Conservation (phyloP, 2,888 invertebrate genomes). For the Gryllus longicercus region DNA sequence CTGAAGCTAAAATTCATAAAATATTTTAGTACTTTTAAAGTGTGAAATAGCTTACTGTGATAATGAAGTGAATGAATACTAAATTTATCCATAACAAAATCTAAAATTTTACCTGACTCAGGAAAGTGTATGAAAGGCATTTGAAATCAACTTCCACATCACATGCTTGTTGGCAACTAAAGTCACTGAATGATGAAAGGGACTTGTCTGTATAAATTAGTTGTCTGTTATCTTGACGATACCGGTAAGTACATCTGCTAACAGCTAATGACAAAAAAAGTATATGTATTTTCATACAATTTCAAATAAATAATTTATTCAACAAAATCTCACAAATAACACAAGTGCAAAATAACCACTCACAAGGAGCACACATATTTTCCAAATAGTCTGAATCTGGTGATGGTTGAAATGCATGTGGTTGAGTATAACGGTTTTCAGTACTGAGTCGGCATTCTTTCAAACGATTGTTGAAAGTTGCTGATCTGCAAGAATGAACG, state of each 20-base stretch:
- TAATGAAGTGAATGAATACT: too few species aligned
- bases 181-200: conserved; percentile 45
- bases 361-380: conserved; percentile 53
- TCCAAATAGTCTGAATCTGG: conserved; percentile 52
- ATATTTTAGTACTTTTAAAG: too few species aligned
- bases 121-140: conserved; percentile 48
- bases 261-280: conserved; percentile 39
- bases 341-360: conserved; percentile 30
- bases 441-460: conserved; percentile 50
- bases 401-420: conserved; percentile 49
- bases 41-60: too few species aligned
- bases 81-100: background rate
- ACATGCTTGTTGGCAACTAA: conserved; percentile 48
- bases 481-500: conserved; percentile 43
- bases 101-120: conserved; percentile 41
- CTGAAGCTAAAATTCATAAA: too few species aligned
- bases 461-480: conserved; percentile 51
- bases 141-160: conserved; percentile 48
- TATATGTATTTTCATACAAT: background rate
- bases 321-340: too few species aligned
- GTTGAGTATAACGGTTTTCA: conserved; percentile 52
- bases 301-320: background rate
- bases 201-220: conserved; percentile 48
- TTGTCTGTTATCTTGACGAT: conserved; percentile 45
- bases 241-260: conserved; percentile 45